Evolutionary conservation across 2,888 invertebrate genomes (phyloP), one percentile per base, ranked within the genome.

Genomic region (Apamea anceps): DNA sequence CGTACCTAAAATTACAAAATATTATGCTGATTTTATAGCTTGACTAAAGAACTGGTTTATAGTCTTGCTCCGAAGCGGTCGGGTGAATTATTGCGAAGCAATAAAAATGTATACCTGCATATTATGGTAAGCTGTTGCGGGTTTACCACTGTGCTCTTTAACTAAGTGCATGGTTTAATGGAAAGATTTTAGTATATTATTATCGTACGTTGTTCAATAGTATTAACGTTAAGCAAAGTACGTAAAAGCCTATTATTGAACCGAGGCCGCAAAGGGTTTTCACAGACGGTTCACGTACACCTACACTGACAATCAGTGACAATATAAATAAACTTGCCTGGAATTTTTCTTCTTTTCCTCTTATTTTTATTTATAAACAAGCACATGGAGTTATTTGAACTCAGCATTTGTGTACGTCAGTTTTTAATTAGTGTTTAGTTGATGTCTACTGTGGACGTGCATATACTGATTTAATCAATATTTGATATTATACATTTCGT

Each of bases 1-100:
- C 87, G 91, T 91, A 91, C 86, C 92, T 90, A 90, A 93, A 94
- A 95, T 95, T 95, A 94, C 94, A 93, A 94, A 96, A 95, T 95
- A 95, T 95, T 94, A 95, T 95, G 94, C 93, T 94, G 93, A 95
- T 95, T 94, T 94, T 94, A 92, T 93, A 91, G 89, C 89, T 89
- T 70, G 81, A 87, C 87, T 84, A 88, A 89, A 89, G 88, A 80
- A 88, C 85, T 85, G 77, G 73, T 84, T 84, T 84, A 80, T 73
- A 81, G 70, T 80, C 75, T 63, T 77, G 78, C 82, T 72, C 62
- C 79, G 48, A 78, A 84, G 68, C 66, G 63, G 79, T 82, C 54
- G n/a, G 72, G 32, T 82, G 68, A 87, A 82, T 81, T 81, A 85
- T 82, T 79, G 73, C n/a, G 48, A 42, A 45, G 78, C 70, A 86